Percentiles rank a stretch among this genome's conserved stretches.
Evolutionary conservation across 2,888 invertebrate species (phyloP).

Genomic region (Cenopis cana): DNA sequence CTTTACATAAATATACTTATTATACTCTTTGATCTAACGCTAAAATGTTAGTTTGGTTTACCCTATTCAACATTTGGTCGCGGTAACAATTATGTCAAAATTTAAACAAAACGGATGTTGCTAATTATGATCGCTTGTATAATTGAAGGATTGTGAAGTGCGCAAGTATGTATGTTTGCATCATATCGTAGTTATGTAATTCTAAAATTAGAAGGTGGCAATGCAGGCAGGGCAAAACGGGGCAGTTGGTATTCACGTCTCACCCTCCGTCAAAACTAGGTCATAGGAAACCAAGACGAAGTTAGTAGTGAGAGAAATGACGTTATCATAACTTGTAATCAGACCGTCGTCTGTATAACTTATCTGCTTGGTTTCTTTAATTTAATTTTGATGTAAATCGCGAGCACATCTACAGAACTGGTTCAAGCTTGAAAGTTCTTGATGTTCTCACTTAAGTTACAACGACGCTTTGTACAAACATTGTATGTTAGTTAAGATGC

Average conservation of each 20-base stretch:
- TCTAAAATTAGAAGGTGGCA: conserved; percentile 3
- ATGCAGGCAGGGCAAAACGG: conserved; percentile 9
- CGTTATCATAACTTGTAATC: conserved; percentile 41
- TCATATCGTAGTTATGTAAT: background rate
- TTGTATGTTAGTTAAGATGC: background rate
- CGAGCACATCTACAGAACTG: conserved; percentile 15
- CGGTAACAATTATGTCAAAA: too few relatives aligned
- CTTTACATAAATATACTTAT: too few relatives aligned
- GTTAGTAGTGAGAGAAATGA: conserved; percentile 38
- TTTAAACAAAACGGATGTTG: background rate
- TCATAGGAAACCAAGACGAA: conserved; percentile 41
- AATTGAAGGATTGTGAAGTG: background rate
- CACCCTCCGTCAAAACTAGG: conserved; percentile 33
- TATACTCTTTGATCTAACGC: too few relatives aligned
- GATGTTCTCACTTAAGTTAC: conserved; percentile 21
- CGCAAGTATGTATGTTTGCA: too few relatives aligned
- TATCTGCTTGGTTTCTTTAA: conserved; percentile 32
- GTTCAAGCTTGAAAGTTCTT: conserved; percentile 23
- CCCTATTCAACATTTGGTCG: background rate
- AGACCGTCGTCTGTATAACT: conserved; percentile 33
- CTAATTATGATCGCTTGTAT: background rate
- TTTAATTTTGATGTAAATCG: conserved; percentile 37
- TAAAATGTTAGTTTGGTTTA: too few relatives aligned
- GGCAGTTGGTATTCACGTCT: conserved; percentile 23
- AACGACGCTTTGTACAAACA: background rate